phyloP scores from a whole-genome alignment of 2,888 invertebrate genomes.

The Podotricha telesiphe region DNA sequence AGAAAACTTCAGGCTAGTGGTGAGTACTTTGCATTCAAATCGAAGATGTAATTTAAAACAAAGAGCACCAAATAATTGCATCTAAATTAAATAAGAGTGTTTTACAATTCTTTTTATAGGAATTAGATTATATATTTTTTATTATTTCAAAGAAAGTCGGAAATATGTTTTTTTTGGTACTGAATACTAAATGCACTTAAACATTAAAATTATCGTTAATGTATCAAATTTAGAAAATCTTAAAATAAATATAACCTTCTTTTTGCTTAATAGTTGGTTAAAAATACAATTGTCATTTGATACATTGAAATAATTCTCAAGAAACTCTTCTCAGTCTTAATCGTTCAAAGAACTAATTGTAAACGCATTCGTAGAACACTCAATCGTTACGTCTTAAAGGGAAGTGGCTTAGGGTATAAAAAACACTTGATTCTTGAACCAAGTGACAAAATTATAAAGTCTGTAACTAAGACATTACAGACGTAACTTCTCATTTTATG shows the following conservation, averaged over 20 bases:
- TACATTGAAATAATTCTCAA: constrained; percentile 16
- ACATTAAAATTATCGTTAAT: too few relatives aligned
- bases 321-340: constrained; percentile 16
- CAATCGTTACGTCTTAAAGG: constrained; percentile 14
- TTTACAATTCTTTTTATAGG: too few relatives aligned
- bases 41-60: too few relatives aligned
- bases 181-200: too few relatives aligned
- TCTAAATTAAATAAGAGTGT: too few relatives aligned
- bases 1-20: constrained; percentile 77
- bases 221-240: too few relatives aligned
- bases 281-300: constrained; percentile 8
- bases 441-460: neutral
- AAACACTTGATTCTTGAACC: neutral
- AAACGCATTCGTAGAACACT: constrained; percentile 20
- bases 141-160: too few relatives aligned
- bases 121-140: too few relatives aligned
- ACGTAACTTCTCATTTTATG: neutral
- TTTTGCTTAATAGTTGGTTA: neutral
- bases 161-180: too few relatives aligned
- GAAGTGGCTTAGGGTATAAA: constrained; percentile 15
- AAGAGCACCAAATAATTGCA: too few relatives aligned
- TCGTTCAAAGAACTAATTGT: constrained; percentile 25
- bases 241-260: too few relatives aligned
- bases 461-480: constrained; percentile 3
- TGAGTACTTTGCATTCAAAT: constrained; percentile 53